Percentiles rank a stretch among this genome's conserved stretches.
phyloP scores from a whole-genome alignment of 2,113 vertebrate genomes.

The Alces alces region DNA sequence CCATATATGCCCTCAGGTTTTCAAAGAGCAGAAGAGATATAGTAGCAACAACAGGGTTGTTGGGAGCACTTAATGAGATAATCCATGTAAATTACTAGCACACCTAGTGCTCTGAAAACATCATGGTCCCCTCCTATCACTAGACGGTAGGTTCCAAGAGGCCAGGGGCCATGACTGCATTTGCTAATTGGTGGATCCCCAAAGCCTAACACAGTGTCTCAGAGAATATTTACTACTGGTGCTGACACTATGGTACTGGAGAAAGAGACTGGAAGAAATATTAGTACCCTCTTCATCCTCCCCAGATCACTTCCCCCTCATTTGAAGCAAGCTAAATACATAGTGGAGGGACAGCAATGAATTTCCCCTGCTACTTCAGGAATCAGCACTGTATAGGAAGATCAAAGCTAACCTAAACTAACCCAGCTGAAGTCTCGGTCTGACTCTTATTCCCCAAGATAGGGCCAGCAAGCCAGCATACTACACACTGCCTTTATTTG shows the following conservation, averaged over 20 bases:
- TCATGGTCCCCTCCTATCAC: background rate
- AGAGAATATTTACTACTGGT: background rate
- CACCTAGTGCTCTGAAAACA: background rate
- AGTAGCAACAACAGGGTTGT: background rate
- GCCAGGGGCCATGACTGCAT: background rate
- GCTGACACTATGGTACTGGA: background rate
- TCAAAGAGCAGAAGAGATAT: background rate
- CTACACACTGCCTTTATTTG: background rate
- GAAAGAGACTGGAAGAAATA: background rate
- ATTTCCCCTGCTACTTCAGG: background rate
- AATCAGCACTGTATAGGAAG: background rate
- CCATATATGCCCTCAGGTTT: background rate
- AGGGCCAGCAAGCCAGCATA: background rate
- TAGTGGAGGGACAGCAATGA: background rate
- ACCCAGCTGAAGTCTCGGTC: background rate
- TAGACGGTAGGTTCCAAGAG: background rate
- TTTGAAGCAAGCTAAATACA: background rate
- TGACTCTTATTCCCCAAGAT: background rate
- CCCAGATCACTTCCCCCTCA: background rate
- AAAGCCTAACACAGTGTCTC: background rate
- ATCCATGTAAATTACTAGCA: background rate
- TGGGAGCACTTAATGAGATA: background rate
- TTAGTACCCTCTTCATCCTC: background rate
- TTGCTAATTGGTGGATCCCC: background rate
- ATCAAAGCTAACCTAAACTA: background rate